phyloP scores from a whole-genome alignment of 2,797 vertebrate species.

The Sphenodon punctatus region DNA sequence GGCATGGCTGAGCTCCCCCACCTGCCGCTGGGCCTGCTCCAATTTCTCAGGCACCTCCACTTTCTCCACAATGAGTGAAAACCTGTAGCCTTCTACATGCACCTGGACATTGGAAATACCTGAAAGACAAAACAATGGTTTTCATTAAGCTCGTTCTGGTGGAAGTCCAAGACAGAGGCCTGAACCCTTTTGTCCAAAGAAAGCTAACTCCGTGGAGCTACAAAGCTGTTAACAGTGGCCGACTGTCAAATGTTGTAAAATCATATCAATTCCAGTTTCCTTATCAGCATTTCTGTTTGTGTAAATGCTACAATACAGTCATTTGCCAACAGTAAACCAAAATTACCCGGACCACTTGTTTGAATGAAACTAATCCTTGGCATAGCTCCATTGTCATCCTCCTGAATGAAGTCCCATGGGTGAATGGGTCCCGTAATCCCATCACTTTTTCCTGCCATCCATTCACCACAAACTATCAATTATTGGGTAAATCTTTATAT shows the following conservation, averaged over 20 bases:
- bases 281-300: background rate
- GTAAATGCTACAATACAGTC: background rate
- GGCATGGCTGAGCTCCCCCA: slow-evolving; percentile 19
- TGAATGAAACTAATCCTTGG: slow-evolving; percentile 4
- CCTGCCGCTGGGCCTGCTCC: slow-evolving; percentile 17
- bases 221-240: slow-evolving; percentile 14
- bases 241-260: slow-evolving; percentile 44
- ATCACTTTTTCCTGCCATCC: slow-evolving; percentile 27
- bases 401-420: slow-evolving; percentile 3
- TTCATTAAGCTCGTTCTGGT: slow-evolving; percentile 26
- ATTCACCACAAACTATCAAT: background rate
- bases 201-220: background rate
- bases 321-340: background rate
- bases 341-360: slow-evolving; percentile 11
- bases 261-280: slow-evolving; percentile 47
- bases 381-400: background rate
- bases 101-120: slow-evolving; percentile 47
- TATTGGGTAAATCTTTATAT: background rate
- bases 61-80: slow-evolving; percentile 25
- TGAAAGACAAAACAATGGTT: slow-evolving; percentile 28
- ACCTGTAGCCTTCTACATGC: slow-evolving; percentile 13
- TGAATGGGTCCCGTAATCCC: slow-evolving; percentile 16
- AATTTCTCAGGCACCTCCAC: slow-evolving; percentile 39
- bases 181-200: slow-evolving; percentile 27
- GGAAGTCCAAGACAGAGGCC: slow-evolving; percentile 12